A percentile compares a stretch with the other conserved stretches of the same genome.
Evolutionary conservation across 2,888 invertebrate species (phyloP).

Genomic region (Drosophila mercatorum): DNA sequence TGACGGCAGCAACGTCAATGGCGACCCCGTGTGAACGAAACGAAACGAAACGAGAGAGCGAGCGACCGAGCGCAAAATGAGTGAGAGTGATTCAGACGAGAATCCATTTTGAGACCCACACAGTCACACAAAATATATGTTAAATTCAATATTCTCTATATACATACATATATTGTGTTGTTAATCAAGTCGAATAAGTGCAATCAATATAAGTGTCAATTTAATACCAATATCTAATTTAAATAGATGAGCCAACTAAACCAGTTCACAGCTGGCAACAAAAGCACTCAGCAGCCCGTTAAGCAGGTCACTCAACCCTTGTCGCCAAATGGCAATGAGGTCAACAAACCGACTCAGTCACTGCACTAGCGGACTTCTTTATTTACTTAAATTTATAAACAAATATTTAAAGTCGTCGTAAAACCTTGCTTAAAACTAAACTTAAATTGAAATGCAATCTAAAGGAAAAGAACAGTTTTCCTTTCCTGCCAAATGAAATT

Average conservation of each 20-base stretch:
- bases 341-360: conserved; percentile 68
- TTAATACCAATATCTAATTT: conserved; percentile 13
- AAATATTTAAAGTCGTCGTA: background rate
- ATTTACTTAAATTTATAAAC: background rate
- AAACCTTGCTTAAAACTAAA: background rate
- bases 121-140: conserved; percentile 1
- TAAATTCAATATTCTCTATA: conserved; percentile 10
- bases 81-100: conserved; percentile 45
- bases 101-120: conserved; percentile 24
- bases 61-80: conserved; percentile 35
- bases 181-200: conserved; percentile 13
- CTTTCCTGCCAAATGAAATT: conserved; percentile 14
- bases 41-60: conserved; percentile 23
- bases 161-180: background rate
- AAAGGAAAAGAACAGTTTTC: background rate
- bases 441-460: background rate
- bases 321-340: conserved; percentile 61
- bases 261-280: background rate
- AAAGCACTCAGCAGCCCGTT: conserved; percentile 37
- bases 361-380: background rate
- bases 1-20: conserved; percentile 58
- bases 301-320: conserved; percentile 76
- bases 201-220: conserved; percentile 25
- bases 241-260: background rate
- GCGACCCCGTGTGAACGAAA: conserved; percentile 44